Percentiles rank a stretch among this genome's conserved stretches.
Evolutionary conservation across 1,140 invertebrate genomes (phyloP).

Genomic region (Sitophilus oryzae): DNA sequence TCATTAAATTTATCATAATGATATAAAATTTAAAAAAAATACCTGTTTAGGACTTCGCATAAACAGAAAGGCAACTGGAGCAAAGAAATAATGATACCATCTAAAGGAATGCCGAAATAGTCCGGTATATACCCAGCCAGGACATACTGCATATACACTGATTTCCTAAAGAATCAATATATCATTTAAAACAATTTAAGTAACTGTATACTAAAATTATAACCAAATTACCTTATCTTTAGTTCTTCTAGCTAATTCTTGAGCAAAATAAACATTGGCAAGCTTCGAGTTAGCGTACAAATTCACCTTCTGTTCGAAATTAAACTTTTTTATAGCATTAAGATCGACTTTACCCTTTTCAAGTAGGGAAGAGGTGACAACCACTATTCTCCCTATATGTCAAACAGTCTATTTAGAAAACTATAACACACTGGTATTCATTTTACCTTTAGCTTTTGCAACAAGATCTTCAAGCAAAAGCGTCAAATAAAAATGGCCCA

Average conservation of each 20-base stretch:
- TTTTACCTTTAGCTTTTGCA: constrained; percentile 32
- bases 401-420: background rate
- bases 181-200: background rate
- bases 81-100: constrained; percentile 65
- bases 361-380: constrained; percentile 51
- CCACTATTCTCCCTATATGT: constrained; percentile 52
- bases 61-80: constrained; percentile 62
- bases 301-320: constrained; percentile 47
- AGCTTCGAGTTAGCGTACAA: constrained; percentile 77
- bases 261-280: constrained; percentile 65
- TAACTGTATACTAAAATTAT: background rate
- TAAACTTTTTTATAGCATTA: constrained; percentile 58
- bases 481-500: constrained; percentile 81
- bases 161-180: constrained; percentile 6
- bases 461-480: constrained; percentile 66
- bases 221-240: constrained; percentile 50
- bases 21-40: constrained; percentile 29
- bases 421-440: background rate
- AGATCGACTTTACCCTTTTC: constrained; percentile 64
- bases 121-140: constrained; percentile 78
- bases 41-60: constrained; percentile 69
- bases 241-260: constrained; percentile 54
- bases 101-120: constrained; percentile 61
- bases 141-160: constrained; percentile 70
- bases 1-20: background rate